Base-by-base conservation (phyloP, 2,113 vertebrate genomes). In the Seriola aureovittata region DNA sequence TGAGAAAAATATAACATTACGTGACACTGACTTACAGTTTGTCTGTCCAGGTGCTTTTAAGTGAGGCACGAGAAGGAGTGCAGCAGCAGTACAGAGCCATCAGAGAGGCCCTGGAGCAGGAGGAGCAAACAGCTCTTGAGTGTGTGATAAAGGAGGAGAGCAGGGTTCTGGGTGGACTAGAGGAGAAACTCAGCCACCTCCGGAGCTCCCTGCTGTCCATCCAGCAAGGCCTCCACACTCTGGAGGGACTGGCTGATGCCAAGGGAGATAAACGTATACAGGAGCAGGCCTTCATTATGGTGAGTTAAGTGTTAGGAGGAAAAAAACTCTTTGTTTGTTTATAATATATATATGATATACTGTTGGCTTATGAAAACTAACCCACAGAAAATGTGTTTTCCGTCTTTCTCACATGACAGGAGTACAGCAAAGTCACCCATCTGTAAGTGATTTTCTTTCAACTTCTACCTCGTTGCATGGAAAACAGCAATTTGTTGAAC, bases 231-330 rank as follows among this genome's bases (percentile, higher is more conserved):
- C 89, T 95, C 23, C 81, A 91, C 83, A 83, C 58, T 0, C 81
- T 96, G 80, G 91, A 94, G 73, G 80, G 46, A 19, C 80, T 96
- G 72, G 89, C 91, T 5, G 92, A 94, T 38, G 44, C 92, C 57
- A 93, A 82, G 46, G 94, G 90, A 11, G 87, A 90, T 3, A 74
- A 71, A 8, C 81, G 71, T 6, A 48, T 93, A 19, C 91, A 94
- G 70, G 94, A 95, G 32, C 95, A 96, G 74, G 91, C 93, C 34
- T 96, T 96, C 73, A 93, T 96, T 23, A 85, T 82, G 93, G 95
- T 95, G 86, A 62, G 87, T 63, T 40, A 0, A 17, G 29, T 66
- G 19, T 13, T 44, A 44, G 13, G 13, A 55, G 8, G 66, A 2
- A 0, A 46, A 48, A 9, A 34, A 4, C 5, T 63, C n/a, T 17